phyloP scores from a whole-genome alignment of 1,140 invertebrate genomes.

The Heliconius eleuchia region DNA sequence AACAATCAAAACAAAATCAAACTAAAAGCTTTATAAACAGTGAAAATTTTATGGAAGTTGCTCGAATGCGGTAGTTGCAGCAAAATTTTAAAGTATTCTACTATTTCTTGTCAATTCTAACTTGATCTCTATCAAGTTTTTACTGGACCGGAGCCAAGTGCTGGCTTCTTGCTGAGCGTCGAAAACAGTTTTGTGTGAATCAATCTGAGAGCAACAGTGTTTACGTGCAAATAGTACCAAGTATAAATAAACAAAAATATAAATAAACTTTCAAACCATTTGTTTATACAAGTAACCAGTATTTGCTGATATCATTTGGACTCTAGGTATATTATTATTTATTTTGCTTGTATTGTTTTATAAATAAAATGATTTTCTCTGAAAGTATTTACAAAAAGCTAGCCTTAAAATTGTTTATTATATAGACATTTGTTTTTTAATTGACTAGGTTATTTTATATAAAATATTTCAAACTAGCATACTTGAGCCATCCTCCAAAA shows the following conservation, averaged over 20 bases:
- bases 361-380: neutral
- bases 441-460: neutral
- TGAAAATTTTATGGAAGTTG: conserved; percentile 16
- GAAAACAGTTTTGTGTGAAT: conserved; percentile 34
- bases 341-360: neutral
- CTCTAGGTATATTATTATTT: neutral
- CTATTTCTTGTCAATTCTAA: conserved; percentile 40
- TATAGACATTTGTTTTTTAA: too few relatives aligned
- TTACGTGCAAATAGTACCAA: neutral
- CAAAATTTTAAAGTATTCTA: conserved; percentile 31
- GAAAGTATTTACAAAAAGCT: too few relatives aligned
- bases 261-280: neutral
- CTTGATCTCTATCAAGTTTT: conserved; percentile 40
- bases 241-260: neutral
- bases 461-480: conserved; percentile 10
- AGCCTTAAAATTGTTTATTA: too few relatives aligned
- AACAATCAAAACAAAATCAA: conserved; percentile 9
- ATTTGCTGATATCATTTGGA: neutral
- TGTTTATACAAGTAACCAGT: neutral
- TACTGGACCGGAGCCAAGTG: conserved; percentile 36
- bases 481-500: conserved; percentile 73
- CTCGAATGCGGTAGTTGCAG: conserved; percentile 16
- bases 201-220: conserved; percentile 23
- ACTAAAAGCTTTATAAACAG: conserved; percentile 7
- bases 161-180: conserved; percentile 25